phyloP scores from a whole-genome alignment of 2,113 vertebrate species.

The Corapipo altera region DNA sequence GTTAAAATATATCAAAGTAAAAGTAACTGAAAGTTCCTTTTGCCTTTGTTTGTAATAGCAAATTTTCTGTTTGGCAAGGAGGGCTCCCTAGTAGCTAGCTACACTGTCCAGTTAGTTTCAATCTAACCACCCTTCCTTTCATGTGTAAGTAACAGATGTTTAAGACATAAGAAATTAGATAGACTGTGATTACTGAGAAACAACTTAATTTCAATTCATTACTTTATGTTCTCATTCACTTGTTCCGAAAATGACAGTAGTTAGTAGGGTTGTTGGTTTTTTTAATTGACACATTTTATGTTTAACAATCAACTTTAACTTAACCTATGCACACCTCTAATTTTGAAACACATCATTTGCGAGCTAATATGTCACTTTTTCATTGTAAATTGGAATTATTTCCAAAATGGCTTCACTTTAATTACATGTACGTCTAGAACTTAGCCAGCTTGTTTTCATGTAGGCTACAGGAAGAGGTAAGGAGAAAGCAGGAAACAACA shows the following conservation, averaged over 20 bases:
- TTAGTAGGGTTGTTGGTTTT: slow-evolving; percentile 42
- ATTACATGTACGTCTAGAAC: background rate
- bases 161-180: slow-evolving; percentile 24
- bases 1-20: background rate
- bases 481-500: background rate
- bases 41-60: background rate
- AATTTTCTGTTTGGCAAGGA: background rate
- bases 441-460: background rate
- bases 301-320: slow-evolving; percentile 6
- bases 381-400: background rate
- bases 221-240: slow-evolving; percentile 33
- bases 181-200: slow-evolving; percentile 28
- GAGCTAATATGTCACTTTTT: background rate
- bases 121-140: slow-evolving; percentile 7
- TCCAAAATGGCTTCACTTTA: slow-evolving; percentile 33
- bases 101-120: slow-evolving; percentile 2
- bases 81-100: background rate
- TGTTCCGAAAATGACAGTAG: slow-evolving; percentile 22
- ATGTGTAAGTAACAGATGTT: slow-evolving; percentile 27
- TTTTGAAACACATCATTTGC: slow-evolving; percentile 52
- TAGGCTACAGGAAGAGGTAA: background rate
- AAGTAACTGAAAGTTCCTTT: background rate
- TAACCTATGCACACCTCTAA: slow-evolving; percentile 20
- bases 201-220: slow-evolving; percentile 10
- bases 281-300: slow-evolving; percentile 25